phyloP scores from a whole-genome alignment of 2,888 invertebrate genomes.

The Campoplex capitator region DNA sequence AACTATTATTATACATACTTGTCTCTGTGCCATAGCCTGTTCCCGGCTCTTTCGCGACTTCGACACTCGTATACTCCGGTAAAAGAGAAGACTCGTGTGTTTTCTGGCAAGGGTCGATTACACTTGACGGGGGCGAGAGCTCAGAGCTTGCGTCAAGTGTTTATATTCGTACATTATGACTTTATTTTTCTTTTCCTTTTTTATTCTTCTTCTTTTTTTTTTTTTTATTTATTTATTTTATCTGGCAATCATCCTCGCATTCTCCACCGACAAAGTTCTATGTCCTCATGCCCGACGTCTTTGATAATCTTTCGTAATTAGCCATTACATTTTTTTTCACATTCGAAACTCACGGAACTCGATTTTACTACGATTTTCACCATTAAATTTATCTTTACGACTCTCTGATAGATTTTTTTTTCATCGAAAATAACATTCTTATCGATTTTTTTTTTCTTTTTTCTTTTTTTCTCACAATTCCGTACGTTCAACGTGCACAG shows the following conservation, averaged over 20 bases:
- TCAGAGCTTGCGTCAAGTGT: constrained; percentile 1
- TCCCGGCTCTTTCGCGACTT: not conserved
- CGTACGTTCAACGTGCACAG: no score
- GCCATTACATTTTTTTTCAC: not conserved
- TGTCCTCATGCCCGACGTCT: not conserved
- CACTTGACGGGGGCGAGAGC: constrained; percentile 15
- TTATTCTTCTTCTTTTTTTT: not conserved
- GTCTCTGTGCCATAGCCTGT: constrained; percentile 4
- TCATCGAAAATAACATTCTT: not conserved
- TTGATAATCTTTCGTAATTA: not conserved
- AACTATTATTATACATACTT: constrained; percentile 24
- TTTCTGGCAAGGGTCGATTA: constrained; percentile 50
- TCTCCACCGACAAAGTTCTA: constrained; percentile 5
- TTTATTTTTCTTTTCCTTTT: not conserved
- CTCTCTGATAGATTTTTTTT: not conserved
- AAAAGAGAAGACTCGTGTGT: constrained; percentile 4
- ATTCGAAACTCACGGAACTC: no score
- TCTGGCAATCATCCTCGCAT: constrained; percentile 18
- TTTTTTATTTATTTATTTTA: not conserved
- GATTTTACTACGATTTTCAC: no score
- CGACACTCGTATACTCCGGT: not conserved
- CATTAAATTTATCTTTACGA: not conserved
- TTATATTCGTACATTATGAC: constrained; percentile 9
- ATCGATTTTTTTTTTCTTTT: no score
- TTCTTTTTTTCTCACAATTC: not conserved